Percentiles rank a stretch among this genome's conserved stretches.
Conservation (phyloP, 2,113 vertebrate genomes). For the Corythornis madagascariensis region DNA sequence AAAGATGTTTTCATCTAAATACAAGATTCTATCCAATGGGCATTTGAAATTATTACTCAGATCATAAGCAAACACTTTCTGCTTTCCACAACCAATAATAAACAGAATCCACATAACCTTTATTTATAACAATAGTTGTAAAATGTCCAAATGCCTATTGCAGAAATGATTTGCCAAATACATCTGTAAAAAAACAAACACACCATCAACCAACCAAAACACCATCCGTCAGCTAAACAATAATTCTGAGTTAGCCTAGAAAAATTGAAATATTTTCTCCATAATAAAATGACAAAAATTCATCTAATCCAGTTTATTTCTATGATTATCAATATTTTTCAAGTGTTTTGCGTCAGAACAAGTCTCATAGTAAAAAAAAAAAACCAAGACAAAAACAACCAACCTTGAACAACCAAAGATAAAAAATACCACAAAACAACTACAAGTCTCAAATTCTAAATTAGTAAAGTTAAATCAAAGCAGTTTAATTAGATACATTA, state of each 20-base stretch:
- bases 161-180: neutral
- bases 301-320: neutral
- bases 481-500: neutral
- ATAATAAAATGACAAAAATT: neutral
- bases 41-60: neutral
- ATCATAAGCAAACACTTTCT: neutral
- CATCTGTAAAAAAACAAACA: neutral
- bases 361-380: neutral
- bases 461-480: neutral
- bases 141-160: neutral
- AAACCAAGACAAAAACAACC: neutral
- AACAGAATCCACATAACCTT: neutral
- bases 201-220: neutral
- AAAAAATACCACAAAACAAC: neutral
- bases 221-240: neutral
- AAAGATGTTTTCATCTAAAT: conserved; percentile 2
- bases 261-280: neutral
- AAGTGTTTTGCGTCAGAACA: neutral
- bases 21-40: neutral
- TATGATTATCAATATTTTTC: neutral
- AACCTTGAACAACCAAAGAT: neutral
- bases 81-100: neutral
- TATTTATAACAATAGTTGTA: neutral
- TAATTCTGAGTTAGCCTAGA: neutral
- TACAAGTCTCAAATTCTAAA: neutral